Evolutionary conservation across 2,113 vertebrate genomes (phyloP).

Genomic region (Centropus bengalensis): DNA sequence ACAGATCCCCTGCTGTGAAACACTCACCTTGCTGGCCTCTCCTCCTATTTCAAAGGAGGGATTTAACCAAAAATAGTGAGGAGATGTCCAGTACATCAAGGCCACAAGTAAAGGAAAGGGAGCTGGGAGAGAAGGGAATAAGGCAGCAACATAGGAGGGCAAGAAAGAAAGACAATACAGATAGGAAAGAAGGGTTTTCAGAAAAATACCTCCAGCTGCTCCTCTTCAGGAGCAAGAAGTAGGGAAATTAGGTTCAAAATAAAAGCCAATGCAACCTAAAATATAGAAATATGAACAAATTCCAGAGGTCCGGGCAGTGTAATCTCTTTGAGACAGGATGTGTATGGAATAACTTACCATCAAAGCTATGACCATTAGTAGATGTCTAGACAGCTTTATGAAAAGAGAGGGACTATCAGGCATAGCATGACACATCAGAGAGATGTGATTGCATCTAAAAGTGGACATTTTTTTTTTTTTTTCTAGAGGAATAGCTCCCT

Average conservation of each 20-base stretch:
- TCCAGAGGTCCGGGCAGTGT: not conserved
- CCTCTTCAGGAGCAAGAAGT: not conserved
- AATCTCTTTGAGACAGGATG: slow-evolving; percentile 37
- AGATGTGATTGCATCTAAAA: not conserved
- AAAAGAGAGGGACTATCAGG: not conserved
- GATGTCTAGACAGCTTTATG: slow-evolving; percentile 47
- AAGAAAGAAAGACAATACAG: not conserved
- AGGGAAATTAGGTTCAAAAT: not conserved
- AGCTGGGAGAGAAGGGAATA: not conserved
- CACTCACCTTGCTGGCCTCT: not conserved
- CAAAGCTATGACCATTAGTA: slow-evolving; percentile 39
- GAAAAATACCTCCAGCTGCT: not conserved
- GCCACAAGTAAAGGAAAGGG: not conserved
- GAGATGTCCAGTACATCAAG: not conserved
- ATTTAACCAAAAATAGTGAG: not conserved
- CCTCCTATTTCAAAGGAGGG: not conserved
- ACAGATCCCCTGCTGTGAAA: not conserved
- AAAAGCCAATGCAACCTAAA: not conserved
- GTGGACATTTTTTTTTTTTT: not conserved
- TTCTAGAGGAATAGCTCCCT: not conserved
- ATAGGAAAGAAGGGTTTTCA: not conserved
- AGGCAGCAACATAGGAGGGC: not conserved
- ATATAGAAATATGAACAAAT: slow-evolving; percentile 29
- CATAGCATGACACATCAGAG: not conserved
- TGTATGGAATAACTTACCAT: slow-evolving; percentile 46